Evolutionary conservation across 2,888 invertebrate species (phyloP), one percentile per base, ranked within the genome.

Genomic region (Harpalus rufipes): DNA sequence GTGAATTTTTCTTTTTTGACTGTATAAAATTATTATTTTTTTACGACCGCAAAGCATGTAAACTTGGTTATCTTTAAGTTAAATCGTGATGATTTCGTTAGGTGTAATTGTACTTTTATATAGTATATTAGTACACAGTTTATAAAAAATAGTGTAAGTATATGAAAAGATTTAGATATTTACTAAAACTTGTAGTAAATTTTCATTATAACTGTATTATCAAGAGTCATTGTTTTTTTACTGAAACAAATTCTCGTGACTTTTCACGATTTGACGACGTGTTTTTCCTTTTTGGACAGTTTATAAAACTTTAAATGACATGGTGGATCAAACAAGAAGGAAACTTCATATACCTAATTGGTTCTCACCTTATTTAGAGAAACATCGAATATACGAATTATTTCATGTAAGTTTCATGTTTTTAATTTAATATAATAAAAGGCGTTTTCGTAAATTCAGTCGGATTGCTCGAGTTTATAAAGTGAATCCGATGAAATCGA

Each of bases 311-410:
- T 58, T 59, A 72, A 51, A 32, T 39, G 56, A 41, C 39, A 87
- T 90, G 90, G 86, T 88, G 59, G 89, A 90, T 85, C 89, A 88
- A n/a, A 88, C 88, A 10, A 90, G 88, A 87, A 87, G 89, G 41
- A 90, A 91, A 74, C 85, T 91, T 41, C 88, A 87, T 16, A 89
- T 91, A 86, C 91, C 92, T 3, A 87, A 91, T 58, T 91, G 91
- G 88, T 94, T 94, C 88, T 89, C 94, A 79, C 94, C 95, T 0
- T 94, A 94, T 87, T 90, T 95, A 85, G 95, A 95, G 88, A 94
- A 93, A 88, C 92, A 94, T 89, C 91, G 94, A 86, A 92, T 95
- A 88, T 94, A 94, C 87, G 93, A 94, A 90, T 89, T 95, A 7
- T 94, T 95, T 88, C 93, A 94, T 90, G 94, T 94, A 90, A 87